Base-by-base conservation (phyloP, 2,797 vertebrate genomes). In the Periparus ater region DNA sequence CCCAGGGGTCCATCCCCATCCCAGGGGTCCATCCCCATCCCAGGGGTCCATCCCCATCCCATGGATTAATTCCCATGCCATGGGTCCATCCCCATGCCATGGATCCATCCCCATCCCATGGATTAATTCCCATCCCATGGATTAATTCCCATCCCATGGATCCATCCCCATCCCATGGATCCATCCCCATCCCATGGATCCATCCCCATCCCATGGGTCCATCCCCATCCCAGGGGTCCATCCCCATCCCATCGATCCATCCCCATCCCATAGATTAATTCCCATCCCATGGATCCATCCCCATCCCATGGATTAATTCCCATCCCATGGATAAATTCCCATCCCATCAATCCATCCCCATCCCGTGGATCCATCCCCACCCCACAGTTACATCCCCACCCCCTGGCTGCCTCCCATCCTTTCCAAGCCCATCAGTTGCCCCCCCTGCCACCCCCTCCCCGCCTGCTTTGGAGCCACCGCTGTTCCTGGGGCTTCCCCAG, bases 401-500 rank as follows among this genome's bases (percentile, higher is more conserved):
- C 55, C 47, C 21, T 11, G 9, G 9, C 6, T 65, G 3, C 44
- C 10, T 34, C 68, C 63, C 45, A 8, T 16, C 68, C 29, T 38
- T 36, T 2, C 51, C 18, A 2, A 85, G 15, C 62, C 75, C 78
- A 21, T 0, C 84, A 13, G 6, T 7, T 7, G 4, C 27, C 25
- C 20, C 48, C 57, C 14, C 2, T 7, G 4, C 67, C 42, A 32
- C 1, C 53, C 70, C 40, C 12, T 77, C 5, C 4, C 53, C 4
- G 0, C 66, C 65, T 3, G 3, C 67, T 61, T 10, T 2, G 21
- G 1, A 5, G 1, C 61, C 10, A 0, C 53, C 8, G 0, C 2
- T 2, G 3, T 70, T 25, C 85, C 5, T 0, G 12, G 42, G 13
- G 16, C 74, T 65, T 27, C 68, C 53, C 62, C 76, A 32, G 13